Conservation (phyloP, 2,797 vertebrate species). For the Gadopsis bispinosus region DNA sequence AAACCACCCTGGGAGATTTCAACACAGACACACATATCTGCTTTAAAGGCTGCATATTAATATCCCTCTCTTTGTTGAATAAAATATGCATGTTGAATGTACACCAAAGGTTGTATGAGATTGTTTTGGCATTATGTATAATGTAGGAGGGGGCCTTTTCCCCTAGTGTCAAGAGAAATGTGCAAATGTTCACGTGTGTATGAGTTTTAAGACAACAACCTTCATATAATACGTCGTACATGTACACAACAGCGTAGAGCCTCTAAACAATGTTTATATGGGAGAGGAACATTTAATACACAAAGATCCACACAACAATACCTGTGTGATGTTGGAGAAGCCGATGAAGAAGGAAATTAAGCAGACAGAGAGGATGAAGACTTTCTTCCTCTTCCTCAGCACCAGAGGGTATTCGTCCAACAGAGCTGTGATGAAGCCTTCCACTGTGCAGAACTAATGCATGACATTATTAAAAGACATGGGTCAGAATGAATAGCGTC, state of each 20-base stretch:
- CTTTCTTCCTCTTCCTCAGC: conserved; percentile 91
- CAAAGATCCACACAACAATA: conserved; percentile 48
- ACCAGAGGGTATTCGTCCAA: conserved; percentile 90
- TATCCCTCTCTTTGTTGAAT: conserved; percentile 39
- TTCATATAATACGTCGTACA: background rate
- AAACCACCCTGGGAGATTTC: conserved; percentile 87
- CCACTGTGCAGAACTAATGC: conserved; percentile 92
- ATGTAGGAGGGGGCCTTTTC: conserved; percentile 36
- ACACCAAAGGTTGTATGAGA: conserved; percentile 49
- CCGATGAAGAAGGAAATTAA: conserved; percentile 91
- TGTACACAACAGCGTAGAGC: no score
- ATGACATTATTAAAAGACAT: background rate
- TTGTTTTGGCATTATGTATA: conserved; percentile 51
- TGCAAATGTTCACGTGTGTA: background rate
- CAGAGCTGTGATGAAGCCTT: conserved; percentile 93
- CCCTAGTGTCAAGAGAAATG: background rate
- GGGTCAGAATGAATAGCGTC: background rate
- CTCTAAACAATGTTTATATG: background rate
- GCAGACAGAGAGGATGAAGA: conserved; percentile 91
- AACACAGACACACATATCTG: conserved; percentile 31
- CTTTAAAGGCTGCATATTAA: conserved; percentile 49
- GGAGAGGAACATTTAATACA: conserved; percentile 14
- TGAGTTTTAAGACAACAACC: background rate
- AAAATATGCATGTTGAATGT: conserved; percentile 50
- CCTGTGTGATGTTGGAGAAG: conserved; percentile 96